Evolutionary conservation across 2,888 invertebrate genomes (phyloP).

Genomic region (Cheiracanthium punctorium): DNA sequence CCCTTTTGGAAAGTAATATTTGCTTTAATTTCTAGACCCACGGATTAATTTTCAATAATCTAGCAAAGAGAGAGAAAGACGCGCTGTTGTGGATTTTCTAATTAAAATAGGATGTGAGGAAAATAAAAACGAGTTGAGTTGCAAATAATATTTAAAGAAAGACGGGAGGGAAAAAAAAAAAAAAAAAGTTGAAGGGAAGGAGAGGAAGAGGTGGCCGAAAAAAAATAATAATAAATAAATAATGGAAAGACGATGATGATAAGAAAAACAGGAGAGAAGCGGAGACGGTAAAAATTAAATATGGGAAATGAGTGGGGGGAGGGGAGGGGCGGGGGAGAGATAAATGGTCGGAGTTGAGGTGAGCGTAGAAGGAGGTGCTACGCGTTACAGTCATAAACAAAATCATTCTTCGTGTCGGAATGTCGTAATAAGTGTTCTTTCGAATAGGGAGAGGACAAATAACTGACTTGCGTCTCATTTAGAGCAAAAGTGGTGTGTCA

Average conservation of each 20-base stretch:
- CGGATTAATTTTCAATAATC: conserved; percentile 69
- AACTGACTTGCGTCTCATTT: neutral
- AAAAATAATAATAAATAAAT: conserved; percentile 1
- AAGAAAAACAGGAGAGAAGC: neutral
- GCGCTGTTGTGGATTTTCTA: conserved; percentile 48
- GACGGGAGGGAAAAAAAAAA: neutral
- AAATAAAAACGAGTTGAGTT: conserved; percentile 52
- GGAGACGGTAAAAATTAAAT: conserved; percentile 30
- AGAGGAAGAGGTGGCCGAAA: conserved; percentile 2
- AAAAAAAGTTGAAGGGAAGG: conserved; percentile 2
- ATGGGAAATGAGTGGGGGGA: conserved; percentile 6
- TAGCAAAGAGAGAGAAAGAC: conserved; percentile 10
- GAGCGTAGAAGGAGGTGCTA: neutral
- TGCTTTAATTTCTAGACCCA: conserved; percentile 56
- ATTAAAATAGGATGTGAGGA: conserved; percentile 56
- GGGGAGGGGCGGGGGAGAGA: neutral
- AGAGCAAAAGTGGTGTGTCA: neutral
- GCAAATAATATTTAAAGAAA: conserved; percentile 10
- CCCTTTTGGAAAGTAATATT: conserved; percentile 51
- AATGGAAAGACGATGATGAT: neutral
- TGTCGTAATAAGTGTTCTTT: conserved; percentile 48
- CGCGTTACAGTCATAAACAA: conserved; percentile 38
- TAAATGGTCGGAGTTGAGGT: neutral
- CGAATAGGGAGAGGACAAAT: conserved; percentile 16
- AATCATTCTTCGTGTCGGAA: conserved; percentile 51